Base-by-base conservation (phyloP, 35 echinoderm and acorn worm species). In the Apostichopus japonicus region DNA sequence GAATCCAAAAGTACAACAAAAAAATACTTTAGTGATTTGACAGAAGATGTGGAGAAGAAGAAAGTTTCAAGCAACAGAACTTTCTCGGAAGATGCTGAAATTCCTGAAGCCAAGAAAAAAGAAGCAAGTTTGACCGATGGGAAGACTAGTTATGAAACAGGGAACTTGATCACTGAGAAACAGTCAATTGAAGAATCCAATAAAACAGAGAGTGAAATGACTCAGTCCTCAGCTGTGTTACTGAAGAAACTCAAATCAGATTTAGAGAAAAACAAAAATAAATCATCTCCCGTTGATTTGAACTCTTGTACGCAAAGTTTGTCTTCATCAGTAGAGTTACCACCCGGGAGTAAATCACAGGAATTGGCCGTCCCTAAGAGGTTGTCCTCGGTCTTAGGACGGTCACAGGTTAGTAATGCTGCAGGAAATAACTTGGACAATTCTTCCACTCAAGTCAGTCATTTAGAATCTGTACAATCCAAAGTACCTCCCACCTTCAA, bases 281-380 rank as follows among this genome's bases (percentile, higher is more conserved):
- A 51, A 55, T 23, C 81, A 84, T 4, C 57, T 55, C 23, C 78
- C 16, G 5, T 16, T n/a, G 56, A 55, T 57, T 21, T 19, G 56
- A 6, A 53, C n/a, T 88, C 94, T 55, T 79, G 90, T 54, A 59
- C 73, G 16, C 55, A 55, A 90, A 76, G 87, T 87, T 55, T 87
- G 56, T 55, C 83, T 61, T 22, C 16, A 56, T 87, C 83, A 11
- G 16, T 75, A 1, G 63, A 89, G 61, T 53, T 55, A 55, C 59
- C 77, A 59, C 14, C 94, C 75, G 77, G 73, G 76, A n/a, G 61
- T 77, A 86, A 87, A 65, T 75, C 92, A 78, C 67, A 95, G 72
- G 93, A 93, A 24, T 91, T 97, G 17, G 94, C 96, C 22, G 96
- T 97, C 22, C 96, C 96, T 24, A 97, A 97, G 93, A 95, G 94